These are phyloP conservation scores for Cybosia mesomella DNA, from an alignment of 2,888 invertebrate genomes.

Conservation along the genomic window DNA sequence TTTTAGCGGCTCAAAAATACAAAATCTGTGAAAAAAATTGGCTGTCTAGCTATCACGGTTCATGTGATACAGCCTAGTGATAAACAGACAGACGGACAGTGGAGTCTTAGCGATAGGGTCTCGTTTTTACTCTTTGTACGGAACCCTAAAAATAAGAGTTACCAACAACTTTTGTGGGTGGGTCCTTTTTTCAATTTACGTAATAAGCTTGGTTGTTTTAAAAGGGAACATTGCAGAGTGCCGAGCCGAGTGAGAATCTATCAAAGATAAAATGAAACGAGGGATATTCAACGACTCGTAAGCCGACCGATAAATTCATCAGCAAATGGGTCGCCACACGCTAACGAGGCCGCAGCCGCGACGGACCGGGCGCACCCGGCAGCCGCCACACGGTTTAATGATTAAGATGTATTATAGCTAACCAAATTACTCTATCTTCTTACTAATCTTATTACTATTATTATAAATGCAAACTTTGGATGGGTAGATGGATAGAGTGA, in stretches of 20 bases:
- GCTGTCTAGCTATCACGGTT: too few species aligned
- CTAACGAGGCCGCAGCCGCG: neutral
- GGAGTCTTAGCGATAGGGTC: too few species aligned
- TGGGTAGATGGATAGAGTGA: neutral
- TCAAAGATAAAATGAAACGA: neutral
- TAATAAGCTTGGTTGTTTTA: neutral
- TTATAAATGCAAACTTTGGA: neutral
- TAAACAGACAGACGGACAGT: too few species aligned
- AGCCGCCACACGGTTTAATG: neutral
- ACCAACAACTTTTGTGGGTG: neutral
- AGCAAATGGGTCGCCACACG: neutral
- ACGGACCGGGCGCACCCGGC: neutral
- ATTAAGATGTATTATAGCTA: neutral
- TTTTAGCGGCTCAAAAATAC: too few species aligned
- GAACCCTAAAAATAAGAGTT: neutral
- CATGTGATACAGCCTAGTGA: too few species aligned
- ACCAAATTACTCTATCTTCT: neutral
- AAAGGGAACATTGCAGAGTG: neutral
- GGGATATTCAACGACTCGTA: neutral
- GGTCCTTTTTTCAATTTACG: neutral
- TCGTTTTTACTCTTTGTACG: too few species aligned
- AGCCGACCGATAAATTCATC: neutral
- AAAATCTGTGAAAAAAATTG: too few species aligned
- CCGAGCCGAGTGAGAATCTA: neutral
- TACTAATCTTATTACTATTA: neutral